A percentile compares a stretch with the other conserved stretches of the same genome.
Evolutionary conservation across 2,888 invertebrate species (phyloP).

Genomic region (Sturmia bella): DNA sequence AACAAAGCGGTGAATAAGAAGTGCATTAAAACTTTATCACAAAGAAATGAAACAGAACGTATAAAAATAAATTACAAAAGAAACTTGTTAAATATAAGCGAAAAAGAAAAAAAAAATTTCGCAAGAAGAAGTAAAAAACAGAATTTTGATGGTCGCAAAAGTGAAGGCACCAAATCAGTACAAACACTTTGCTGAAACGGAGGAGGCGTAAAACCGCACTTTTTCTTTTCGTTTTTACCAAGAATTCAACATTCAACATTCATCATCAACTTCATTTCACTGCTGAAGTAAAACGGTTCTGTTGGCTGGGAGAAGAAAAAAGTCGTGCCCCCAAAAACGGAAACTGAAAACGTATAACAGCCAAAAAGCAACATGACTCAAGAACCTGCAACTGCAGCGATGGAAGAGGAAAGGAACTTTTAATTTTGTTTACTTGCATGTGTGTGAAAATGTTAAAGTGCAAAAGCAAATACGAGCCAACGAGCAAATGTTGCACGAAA

Average conservation of each 20-base stretch:
- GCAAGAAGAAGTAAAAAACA: conserved; percentile 30
- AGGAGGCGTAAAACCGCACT: conserved; percentile 34
- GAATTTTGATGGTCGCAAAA: conserved; percentile 31
- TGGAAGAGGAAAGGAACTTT: conserved; percentile 29
- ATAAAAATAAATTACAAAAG: conserved; percentile 5
- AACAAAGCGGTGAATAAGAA: conserved; percentile 14
- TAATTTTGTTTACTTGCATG: neutral
- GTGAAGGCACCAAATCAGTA: neutral
- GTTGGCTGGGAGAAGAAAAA: neutral
- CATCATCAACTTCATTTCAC: neutral
- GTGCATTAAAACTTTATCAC: conserved; percentile 19
- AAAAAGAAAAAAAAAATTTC: conserved; percentile 13
- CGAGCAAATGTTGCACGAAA: neutral
- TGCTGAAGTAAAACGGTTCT: conserved; percentile 2
- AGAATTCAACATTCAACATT: neutral
- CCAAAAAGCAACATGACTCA: neutral
- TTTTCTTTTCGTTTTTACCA: conserved; percentile 12
- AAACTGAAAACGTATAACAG: conserved; percentile 23
- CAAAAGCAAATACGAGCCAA: neutral
- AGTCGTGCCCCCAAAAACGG: neutral
- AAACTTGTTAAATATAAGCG: conserved; percentile 20
- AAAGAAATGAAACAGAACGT: conserved; percentile 11
- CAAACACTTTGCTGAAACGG: conserved; percentile 18
- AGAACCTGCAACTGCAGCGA: neutral
- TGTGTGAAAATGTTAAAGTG: neutral